Evolutionary conservation across 2,797 vertebrate genomes (phyloP).

Genomic region (Heterohyrax brucei): DNA sequence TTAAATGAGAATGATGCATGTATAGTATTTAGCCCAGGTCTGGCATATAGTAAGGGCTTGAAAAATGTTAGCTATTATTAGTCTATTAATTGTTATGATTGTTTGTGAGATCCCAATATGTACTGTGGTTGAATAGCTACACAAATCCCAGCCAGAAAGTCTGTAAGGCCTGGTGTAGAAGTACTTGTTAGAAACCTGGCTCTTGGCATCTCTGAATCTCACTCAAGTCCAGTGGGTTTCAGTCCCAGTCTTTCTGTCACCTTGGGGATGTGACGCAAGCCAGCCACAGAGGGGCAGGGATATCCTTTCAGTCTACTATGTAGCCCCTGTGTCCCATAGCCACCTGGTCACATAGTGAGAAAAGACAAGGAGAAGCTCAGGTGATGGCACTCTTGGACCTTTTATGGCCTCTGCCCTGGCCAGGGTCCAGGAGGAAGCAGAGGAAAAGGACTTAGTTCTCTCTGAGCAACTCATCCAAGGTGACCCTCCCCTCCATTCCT

Average conservation of each 20-base stretch:
- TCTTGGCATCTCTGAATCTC: background rate
- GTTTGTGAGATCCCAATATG: background rate
- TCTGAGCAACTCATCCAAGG: background rate
- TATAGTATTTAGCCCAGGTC: conserved; percentile 13
- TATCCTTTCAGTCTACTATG: background rate
- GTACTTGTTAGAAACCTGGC: background rate
- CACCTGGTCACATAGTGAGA: background rate
- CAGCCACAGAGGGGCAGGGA: background rate
- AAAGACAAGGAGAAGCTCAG: background rate
- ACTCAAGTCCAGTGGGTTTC: background rate
- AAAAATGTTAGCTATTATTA: conserved; percentile 55
- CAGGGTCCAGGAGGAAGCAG: background rate
- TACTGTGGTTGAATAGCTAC: background rate
- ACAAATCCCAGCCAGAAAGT: conserved; percentile 46
- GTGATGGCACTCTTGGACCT: background rate
- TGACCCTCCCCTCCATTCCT: background rate
- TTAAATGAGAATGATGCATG: background rate
- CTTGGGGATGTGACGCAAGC: background rate
- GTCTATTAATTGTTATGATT: conserved; percentile 59
- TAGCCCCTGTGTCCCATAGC: background rate
- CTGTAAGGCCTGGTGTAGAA: background rate
- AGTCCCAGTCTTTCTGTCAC: background rate
- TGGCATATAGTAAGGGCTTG: conserved; percentile 9
- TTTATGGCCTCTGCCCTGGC: conserved; percentile 1
- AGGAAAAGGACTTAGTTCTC: background rate